phyloP scores from a whole-genome alignment of 2,797 vertebrate genomes.

The Neostethus bicornis region DNA sequence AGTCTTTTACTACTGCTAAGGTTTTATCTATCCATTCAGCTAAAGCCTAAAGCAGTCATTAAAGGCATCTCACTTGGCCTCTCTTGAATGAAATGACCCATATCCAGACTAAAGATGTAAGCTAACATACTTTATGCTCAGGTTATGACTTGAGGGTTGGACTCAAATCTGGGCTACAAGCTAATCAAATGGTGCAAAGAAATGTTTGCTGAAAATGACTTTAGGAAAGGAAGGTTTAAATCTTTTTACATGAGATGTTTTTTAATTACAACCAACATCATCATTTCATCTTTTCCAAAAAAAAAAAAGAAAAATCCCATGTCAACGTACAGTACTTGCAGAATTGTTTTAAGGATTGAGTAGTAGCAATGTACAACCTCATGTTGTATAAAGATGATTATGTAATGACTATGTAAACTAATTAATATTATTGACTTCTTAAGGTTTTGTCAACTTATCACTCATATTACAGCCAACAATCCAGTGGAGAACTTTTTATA shows the following conservation, averaged over 20 bases:
- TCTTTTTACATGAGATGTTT: slow-evolving; percentile 1
- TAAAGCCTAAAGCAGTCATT: not conserved
- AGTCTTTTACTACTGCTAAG: slow-evolving; percentile 4
- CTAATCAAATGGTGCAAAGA: not conserved
- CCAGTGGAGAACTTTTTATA: no score
- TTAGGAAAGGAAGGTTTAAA: not conserved
- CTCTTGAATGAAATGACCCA: not conserved
- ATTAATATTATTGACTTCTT: no score
- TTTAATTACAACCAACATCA: no score
- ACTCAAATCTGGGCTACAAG: slow-evolving; percentile 19
- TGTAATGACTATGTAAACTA: no score
- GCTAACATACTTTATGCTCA: slow-evolving; percentile 11
- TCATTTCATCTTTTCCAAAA: no score
- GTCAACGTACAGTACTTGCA: no score
- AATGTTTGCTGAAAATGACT: not conserved
- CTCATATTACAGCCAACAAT: no score
- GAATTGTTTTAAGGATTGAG: no score
- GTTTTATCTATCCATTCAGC: not conserved
- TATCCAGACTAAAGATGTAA: slow-evolving; percentile 22
- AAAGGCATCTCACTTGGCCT: not conserved
- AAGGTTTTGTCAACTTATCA: no score
- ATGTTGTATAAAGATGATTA: no score
- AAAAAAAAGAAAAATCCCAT: no score
- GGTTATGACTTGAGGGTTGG: not conserved
- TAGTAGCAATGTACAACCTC: no score